Evolutionary conservation across 1,140 invertebrate genomes (phyloP).

Genomic region (Drosophila sucinea): DNA sequence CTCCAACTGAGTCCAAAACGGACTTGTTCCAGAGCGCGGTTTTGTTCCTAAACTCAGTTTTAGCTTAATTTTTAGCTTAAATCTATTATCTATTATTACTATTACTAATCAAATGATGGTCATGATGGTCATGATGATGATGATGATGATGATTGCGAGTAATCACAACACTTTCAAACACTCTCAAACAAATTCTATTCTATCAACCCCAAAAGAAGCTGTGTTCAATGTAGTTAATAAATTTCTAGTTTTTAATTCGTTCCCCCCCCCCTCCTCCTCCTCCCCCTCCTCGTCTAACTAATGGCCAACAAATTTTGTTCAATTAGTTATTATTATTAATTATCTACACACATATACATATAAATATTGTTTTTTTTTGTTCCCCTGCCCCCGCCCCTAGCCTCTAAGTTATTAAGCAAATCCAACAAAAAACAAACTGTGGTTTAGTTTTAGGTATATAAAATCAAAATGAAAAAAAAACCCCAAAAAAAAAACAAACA

Average conservation of each 20-base stretch:
- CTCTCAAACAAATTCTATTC: constrained; percentile 77
- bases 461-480: constrained; percentile 43
- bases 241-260: constrained; percentile 15
- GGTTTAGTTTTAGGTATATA: constrained; percentile 72
- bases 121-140: no score
- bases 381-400: neutral
- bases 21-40: constrained; percentile 72
- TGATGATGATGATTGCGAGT: neutral
- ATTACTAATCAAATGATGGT: no score
- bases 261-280: constrained; percentile 1
- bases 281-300: neutral
- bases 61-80: neutral
- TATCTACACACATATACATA: constrained; percentile 1
- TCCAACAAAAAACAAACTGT: constrained; percentile 77
- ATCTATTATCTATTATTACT: neutral
- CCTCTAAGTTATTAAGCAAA: constrained; percentile 46
- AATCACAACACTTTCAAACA: neutral
- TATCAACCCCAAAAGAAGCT: constrained; percentile 81
- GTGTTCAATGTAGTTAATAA: constrained; percentile 75
- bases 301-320: constrained; percentile 24
- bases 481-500: constrained; percentile 42
- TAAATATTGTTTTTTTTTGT: constrained; percentile 48
- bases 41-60: constrained; percentile 68
- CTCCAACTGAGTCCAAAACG: constrained; percentile 83
- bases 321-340: constrained; percentile 34